Conservation (phyloP, 2,113 vertebrate genomes). For the Indri indri region DNA sequence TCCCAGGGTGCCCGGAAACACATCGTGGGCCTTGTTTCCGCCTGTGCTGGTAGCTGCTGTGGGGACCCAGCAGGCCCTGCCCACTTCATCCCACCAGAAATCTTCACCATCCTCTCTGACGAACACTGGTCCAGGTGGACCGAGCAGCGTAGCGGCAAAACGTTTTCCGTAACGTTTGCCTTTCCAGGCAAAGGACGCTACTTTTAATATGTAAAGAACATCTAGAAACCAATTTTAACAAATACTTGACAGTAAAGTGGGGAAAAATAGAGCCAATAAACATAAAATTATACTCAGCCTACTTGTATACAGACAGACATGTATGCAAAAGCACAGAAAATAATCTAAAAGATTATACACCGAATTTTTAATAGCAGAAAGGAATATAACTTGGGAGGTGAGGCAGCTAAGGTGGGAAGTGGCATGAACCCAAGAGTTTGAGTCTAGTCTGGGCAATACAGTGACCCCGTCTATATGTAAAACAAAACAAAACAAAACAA, state of each 20-base stretch:
- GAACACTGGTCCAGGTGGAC: neutral
- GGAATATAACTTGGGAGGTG: neutral
- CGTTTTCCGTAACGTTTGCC: neutral
- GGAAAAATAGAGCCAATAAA: neutral
- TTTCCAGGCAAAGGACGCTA: neutral
- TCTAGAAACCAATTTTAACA: neutral
- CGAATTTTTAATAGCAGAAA: neutral
- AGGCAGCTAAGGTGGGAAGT: neutral
- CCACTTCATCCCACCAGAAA: neutral
- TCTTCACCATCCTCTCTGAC: neutral
- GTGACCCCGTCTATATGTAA: neutral
- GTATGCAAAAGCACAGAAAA: rapidly evolving
- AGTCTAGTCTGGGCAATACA: neutral
- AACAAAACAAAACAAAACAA: neutral
- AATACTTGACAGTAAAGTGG: neutral
- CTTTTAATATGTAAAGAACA: neutral
- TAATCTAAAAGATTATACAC: neutral
- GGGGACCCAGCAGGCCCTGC: neutral
- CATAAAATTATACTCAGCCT: neutral
- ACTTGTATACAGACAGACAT: rapidly evolving
- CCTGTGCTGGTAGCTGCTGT: neutral
- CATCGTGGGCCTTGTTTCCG: too few species aligned
- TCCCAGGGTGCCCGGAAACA: rapidly evolving
- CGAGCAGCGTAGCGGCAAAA: neutral
- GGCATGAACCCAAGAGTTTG: neutral